phyloP scores from a whole-genome alignment of 2,113 vertebrate species.

The Girardinichthys multiradiatus region DNA sequence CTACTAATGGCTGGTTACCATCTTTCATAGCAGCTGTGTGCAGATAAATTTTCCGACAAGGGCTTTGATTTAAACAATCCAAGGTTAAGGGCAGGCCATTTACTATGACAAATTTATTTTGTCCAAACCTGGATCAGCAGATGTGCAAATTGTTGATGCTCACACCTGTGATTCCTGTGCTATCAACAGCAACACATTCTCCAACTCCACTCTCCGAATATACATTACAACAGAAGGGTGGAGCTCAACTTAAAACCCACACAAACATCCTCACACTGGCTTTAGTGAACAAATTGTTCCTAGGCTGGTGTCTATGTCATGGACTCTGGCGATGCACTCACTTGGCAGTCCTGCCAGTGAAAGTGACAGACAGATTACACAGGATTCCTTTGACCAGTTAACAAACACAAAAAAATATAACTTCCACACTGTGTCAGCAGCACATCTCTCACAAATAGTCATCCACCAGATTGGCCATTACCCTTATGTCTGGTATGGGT shows the following conservation, averaged over 20 bases:
- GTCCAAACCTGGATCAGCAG: slow-evolving; percentile 24
- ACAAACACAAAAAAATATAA: slow-evolving; percentile 14
- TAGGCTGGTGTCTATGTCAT: slow-evolving; percentile 36
- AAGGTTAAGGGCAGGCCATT: not conserved
- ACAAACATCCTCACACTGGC: slow-evolving; percentile 15
- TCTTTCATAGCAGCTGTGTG: not conserved
- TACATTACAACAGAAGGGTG: slow-evolving; percentile 11
- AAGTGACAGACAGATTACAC: slow-evolving; percentile 64
- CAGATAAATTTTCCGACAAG: not conserved
- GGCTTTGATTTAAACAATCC: not conserved
- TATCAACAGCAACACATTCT: not conserved
- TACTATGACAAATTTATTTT: not conserved
- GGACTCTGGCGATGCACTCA: slow-evolving; percentile 41
- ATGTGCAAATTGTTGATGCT: slow-evolving; percentile 17
- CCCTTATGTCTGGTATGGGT: slow-evolving; percentile 15
- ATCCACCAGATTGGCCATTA: slow-evolving; percentile 47
- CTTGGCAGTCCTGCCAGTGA: slow-evolving; percentile 40
- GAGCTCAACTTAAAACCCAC: slow-evolving; percentile 30
- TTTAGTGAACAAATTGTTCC: slow-evolving; percentile 52
- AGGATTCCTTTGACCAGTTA: slow-evolving; percentile 33
- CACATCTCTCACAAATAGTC: slow-evolving; percentile 23
- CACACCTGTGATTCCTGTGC: not conserved
- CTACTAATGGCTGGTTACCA: not conserved
- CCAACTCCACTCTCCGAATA: not conserved
- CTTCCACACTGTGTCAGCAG: slow-evolving; percentile 30